Base-by-base conservation (phyloP, 2,888 invertebrate genomes). In the Pinctada fucata region DNA sequence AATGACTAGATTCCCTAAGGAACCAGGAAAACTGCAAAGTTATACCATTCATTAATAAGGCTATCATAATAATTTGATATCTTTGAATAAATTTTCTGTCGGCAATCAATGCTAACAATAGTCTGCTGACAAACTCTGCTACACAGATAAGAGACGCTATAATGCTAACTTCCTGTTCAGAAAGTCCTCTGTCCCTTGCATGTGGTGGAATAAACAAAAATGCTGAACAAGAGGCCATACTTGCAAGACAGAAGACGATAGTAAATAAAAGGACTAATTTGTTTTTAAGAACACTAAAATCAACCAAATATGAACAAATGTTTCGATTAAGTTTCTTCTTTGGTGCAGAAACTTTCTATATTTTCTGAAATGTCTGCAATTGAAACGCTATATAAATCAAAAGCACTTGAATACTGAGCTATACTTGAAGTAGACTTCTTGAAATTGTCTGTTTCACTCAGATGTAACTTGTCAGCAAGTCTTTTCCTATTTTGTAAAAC, bases 141-240 rank as follows among this genome's bases (percentile, higher is more conserved):
- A 65, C 73, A 49, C 73, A 50, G 4, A 78, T 45, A 49, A 63
- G 58, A n/a, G 64, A 72, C 0, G 78, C 73, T 5, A 73, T 45
- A n/a, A 78, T 64, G 45, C 72, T 48, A n/a, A 78, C 67, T 66
- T 73, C 73, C 13, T 63, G 49, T 2, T 73, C 69, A 1, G 78
- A 45, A 31, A 78, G n/a, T 52, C 69, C 68, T 16, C 49, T 68
- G n/a, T 78, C 73, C 6, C 64, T 65, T 5, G 78, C 78, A 49
- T 63, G 72, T 69, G 78, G 78, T 8, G 78, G 73, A 3, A 78
- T 69, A 63, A 78, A 78, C 5, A 73, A 67, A 3, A 47, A 31
- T 10, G 73, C 69, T 5, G 67, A 63, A 49, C 52, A 51, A 49
- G 66, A 73, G n/a, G 58, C 73, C 3, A 73, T 49, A 6, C 63